Conservation (phyloP, 2,113 vertebrate species). For the Formicarius rufipectus region DNA sequence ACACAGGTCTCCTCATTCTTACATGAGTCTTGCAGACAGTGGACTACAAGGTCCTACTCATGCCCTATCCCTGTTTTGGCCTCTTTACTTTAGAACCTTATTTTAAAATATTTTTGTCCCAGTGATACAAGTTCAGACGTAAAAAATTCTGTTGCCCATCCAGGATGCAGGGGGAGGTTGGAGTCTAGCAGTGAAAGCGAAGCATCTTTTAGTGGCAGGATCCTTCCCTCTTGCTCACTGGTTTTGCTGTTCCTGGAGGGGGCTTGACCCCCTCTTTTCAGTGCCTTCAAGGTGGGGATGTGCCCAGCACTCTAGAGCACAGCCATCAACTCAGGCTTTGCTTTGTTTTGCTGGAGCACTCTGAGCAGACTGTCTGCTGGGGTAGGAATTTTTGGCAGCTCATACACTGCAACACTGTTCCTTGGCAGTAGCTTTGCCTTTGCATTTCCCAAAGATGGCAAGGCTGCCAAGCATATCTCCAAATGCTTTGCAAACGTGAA, state of each 20-base stretch:
- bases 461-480: not conserved
- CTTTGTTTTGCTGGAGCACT: not conserved
- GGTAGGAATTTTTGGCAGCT: conserved; percentile 3
- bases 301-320: not conserved
- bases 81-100: not conserved
- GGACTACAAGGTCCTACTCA: not conserved
- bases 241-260: not conserved
- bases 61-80: not conserved
- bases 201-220: not conserved
- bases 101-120: not conserved
- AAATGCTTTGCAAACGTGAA: not conserved
- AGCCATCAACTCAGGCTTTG: not conserved
- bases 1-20: not conserved
- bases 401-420: not conserved
- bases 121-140: not conserved
- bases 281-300: not conserved
- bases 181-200: not conserved
- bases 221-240: not conserved
- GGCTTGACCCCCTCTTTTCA: not conserved
- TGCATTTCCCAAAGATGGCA: conserved; percentile 55
- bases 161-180: not conserved
- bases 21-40: not conserved
- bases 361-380: not conserved
- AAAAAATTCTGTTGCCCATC: not conserved
- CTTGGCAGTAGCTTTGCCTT: not conserved